These are phyloP conservation scores for Campylomormyrus tamandua DNA, from an alignment of 2,113 vertebrate genomes.

Conservation along the genomic window DNA sequence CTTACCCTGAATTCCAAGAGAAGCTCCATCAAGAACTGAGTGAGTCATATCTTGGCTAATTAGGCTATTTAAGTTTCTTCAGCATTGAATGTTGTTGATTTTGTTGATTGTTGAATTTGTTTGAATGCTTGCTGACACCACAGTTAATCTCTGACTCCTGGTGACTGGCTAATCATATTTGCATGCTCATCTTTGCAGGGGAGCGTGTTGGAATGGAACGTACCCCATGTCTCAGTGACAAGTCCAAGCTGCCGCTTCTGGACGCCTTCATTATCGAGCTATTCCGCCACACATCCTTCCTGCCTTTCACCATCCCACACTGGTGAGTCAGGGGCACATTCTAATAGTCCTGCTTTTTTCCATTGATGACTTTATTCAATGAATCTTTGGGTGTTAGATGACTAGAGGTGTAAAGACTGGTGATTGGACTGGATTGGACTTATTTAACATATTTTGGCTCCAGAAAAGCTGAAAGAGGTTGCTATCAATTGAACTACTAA, in stretches of 20 bases:
- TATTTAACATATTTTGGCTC: background rate
- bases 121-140: background rate
- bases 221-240: constrained; percentile 65
- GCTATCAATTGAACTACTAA: background rate
- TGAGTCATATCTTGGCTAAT: constrained; percentile 45
- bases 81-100: background rate
- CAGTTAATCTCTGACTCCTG: background rate
- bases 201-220: constrained; percentile 62
- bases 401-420: background rate
- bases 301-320: constrained; percentile 90
- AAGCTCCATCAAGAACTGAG: constrained; percentile 78
- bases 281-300: constrained; percentile 78
- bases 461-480: background rate
- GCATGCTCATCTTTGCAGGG: constrained; percentile 49
- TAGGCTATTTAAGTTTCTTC: background rate
- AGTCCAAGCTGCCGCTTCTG: constrained; percentile 55
- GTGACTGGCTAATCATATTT: background rate
- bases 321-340: constrained; percentile 56
- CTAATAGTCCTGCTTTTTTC: background rate
- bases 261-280: constrained; percentile 85
- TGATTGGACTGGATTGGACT: background rate
- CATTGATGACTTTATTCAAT: background rate
- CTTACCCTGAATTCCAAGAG: constrained; percentile 70
- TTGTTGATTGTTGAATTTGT: background rate
- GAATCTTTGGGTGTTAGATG: background rate